Percentiles rank a stretch among this genome's conserved stretches.
phyloP scores from a whole-genome alignment of 2,888 invertebrate species.

The Bedellia somnulentella region DNA sequence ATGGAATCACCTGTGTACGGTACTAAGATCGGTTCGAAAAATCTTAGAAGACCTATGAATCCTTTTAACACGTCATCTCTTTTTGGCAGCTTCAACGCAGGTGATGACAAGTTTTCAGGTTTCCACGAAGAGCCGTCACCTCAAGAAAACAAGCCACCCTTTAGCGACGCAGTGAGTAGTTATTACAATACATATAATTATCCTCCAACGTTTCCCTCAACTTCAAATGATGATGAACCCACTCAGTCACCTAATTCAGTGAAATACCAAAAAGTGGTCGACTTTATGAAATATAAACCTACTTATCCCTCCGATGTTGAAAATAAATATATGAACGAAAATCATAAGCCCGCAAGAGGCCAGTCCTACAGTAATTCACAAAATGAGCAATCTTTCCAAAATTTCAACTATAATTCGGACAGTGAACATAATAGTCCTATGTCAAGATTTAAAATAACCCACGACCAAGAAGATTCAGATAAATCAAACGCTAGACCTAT shows the following conservation, averaged over 20 bases:
- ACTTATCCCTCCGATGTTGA: slow-evolving; percentile 30
- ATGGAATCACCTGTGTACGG: slow-evolving; percentile 33
- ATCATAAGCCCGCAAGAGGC: slow-evolving; percentile 14
- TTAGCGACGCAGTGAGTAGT: slow-evolving; percentile 16
- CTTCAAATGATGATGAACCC: slow-evolving; percentile 18
- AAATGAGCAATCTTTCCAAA: slow-evolving; percentile 2
- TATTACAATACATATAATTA: slow-evolving; percentile 17
- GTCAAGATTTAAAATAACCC: slow-evolving; percentile 3
- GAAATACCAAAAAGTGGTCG: slow-evolving; percentile 37
- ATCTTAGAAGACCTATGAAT: slow-evolving; percentile 16
- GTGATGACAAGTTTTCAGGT: slow-evolving; percentile 20
- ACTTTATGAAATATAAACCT: slow-evolving; percentile 35
- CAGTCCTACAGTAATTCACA: slow-evolving; percentile 3
- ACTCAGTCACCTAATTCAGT: slow-evolving; percentile 16
- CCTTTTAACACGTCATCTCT: slow-evolving; percentile 22
- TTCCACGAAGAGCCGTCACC: slow-evolving; percentile 18
- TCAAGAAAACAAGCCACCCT: slow-evolving; percentile 20
- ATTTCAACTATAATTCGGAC: slow-evolving; percentile 2
- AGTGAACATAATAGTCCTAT: neutral
- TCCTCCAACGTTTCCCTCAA: slow-evolving; percentile 19
- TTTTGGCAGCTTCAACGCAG: slow-evolving; percentile 20
- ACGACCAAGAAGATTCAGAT: slow-evolving; percentile 10
- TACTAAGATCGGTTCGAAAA: slow-evolving; percentile 30
- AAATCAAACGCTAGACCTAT: neutral
- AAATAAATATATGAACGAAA: slow-evolving; percentile 19